Conservation (phyloP, 2,888 invertebrate genomes). For the Linyphia triangularis region DNA sequence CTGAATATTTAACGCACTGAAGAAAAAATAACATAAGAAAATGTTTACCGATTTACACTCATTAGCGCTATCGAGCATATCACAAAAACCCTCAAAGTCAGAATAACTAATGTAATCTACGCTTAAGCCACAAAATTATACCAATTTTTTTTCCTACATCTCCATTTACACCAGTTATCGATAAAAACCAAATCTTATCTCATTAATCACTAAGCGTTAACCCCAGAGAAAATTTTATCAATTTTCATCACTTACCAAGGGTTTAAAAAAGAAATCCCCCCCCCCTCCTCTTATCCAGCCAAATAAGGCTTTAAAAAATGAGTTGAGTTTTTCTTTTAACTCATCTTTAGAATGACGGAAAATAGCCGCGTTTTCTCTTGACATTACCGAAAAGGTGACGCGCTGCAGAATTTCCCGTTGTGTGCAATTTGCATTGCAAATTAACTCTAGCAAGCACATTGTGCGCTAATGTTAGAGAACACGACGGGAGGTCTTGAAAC, state of each 20-base stretch:
- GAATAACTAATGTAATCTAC: not conserved
- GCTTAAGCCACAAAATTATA: not conserved
- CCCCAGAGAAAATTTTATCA: constrained; percentile 10
- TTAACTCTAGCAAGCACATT: constrained; percentile 13
- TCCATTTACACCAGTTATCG: not conserved
- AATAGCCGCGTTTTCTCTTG: not conserved
- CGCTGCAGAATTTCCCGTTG: not conserved
- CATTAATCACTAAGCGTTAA: constrained; percentile 4
- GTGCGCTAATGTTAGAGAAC: not conserved
- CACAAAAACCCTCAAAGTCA: not conserved
- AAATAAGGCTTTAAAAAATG: not conserved
- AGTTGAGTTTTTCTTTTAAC: not conserved
- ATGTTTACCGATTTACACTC: not conserved
- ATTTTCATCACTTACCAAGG: constrained; percentile 7
- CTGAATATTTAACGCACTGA: not conserved
- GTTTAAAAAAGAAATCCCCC: not conserved
- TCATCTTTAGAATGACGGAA: not conserved
- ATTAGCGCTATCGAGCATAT: not conserved
- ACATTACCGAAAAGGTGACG: too few relatives aligned
- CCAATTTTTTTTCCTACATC: not conserved
- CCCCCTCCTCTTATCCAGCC: not conserved
- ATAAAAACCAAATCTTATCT: constrained; percentile 24
- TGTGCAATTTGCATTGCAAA: constrained; percentile 43
- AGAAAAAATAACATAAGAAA: constrained; percentile 4
- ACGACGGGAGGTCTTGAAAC: not conserved